Base-by-base conservation (phyloP, 2,113 vertebrate genomes). In the Actinemys pallida region DNA sequence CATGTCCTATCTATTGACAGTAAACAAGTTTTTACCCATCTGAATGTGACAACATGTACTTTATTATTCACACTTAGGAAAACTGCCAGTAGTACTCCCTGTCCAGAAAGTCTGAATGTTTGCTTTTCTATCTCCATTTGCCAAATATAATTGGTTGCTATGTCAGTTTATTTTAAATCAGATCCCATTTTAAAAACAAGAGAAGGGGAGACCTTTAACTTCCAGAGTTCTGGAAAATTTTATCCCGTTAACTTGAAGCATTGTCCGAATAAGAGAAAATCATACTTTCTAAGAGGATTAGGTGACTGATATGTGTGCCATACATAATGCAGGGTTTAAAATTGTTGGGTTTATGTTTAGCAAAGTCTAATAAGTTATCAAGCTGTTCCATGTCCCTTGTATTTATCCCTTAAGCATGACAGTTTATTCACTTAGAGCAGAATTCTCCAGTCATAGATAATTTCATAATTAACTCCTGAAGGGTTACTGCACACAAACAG, bases 31-130 rank as follows among this genome's bases (percentile, higher is more conserved):
- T 92, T 79, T 95, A 93, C 95, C 93, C 96, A 96, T 97, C 92
- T 90, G 95, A 98, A 96, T 29, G 35, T 57, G 2, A 98, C 97
- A 97, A 87, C 93, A 93, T 39, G 96, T 94, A 81, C 96, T 97
- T 97, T 95, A 96, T 98, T 97, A 98, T 98, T 98, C 98, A 98
- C 94, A 88, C 90, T 97, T 89, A 93, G 98, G 98, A 98, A 97
- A 92, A 91, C 91, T 96, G 97, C 98, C 98, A 98, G 97, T 82
- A 93, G 96, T 92, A 95, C 93, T 98, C 98, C 96, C 97, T 98
- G 95, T 97, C 97, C 98, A 98, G 98, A 98, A 98, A 98, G 97
- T 98, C 97, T 95, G 97, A 97, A 95, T 98, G 96, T 98, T 98
- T 98, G 97, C 97, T 98, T 98, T 98, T 98, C 94, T 93, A 96